Evolutionary conservation across 2,888 invertebrate genomes (phyloP).

Genomic region (Nephrotoma guestfalica): DNA sequence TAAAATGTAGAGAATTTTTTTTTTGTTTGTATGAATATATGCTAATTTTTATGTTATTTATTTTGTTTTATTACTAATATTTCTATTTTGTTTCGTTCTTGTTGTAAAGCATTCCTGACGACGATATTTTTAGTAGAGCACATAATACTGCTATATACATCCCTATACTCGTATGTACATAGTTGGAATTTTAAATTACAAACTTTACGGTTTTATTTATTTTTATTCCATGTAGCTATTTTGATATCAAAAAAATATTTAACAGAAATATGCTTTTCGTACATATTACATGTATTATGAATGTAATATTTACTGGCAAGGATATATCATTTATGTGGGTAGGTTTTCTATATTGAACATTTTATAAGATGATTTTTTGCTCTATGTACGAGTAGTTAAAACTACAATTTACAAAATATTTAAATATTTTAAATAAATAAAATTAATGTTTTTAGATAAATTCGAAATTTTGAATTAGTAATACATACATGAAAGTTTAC

Average conservation of each 20-base stretch:
- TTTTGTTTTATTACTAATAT: neutral
- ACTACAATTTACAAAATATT: neutral
- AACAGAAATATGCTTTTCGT: neutral
- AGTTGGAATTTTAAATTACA: neutral
- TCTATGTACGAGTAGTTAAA: neutral
- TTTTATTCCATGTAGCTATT: neutral
- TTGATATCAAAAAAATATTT: neutral
- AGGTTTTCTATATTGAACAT: neutral
- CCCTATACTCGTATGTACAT: neutral
- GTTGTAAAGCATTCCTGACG: neutral
- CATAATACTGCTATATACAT: neutral
- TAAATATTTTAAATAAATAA: neutral
- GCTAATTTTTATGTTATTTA: neutral
- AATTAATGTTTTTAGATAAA: neutral
- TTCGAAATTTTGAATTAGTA: neutral
- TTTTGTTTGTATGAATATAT: neutral
- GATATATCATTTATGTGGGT: neutral
- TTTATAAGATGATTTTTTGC: neutral
- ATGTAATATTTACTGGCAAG: neutral
- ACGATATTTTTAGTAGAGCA: neutral
- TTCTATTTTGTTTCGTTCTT: neutral
- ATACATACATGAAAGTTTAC: too few relatives aligned
- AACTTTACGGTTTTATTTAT: neutral
- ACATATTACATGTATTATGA: neutral
- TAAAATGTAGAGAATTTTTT: neutral